Conservation (phyloP, 2,113 vertebrate species). For the Eublepharis macularius region DNA sequence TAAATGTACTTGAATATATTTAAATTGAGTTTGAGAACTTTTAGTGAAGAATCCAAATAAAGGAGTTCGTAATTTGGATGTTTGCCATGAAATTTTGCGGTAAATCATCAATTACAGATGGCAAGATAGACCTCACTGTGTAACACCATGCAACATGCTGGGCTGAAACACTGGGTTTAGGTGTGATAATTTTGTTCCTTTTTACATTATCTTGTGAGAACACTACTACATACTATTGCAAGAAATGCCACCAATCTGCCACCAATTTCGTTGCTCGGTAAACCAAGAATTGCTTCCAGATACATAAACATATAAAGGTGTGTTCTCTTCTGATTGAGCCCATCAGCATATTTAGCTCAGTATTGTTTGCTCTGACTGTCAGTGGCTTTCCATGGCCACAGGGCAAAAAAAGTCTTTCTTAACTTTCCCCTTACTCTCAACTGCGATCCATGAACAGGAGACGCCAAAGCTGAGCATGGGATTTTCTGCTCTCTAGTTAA, state of each 20-base stretch:
- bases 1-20: not conserved
- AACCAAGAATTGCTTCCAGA: not conserved
- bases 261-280: constrained; percentile 14
- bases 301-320: too few species aligned
- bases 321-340: too few species aligned
- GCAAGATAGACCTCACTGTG: too few species aligned
- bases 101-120: too few species aligned
- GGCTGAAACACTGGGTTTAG: not conserved
- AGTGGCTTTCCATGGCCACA: too few species aligned
- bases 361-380: too few species aligned
- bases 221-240: not conserved
- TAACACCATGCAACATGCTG: too few species aligned
- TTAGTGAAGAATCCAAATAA: not conserved
- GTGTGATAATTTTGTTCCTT: not conserved
- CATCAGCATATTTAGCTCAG: too few species aligned
- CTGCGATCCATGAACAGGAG: too few species aligned
- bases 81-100: not conserved
- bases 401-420: too few species aligned
- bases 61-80: not conserved
- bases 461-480: too few species aligned
- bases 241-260: not conserved
- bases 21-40: not conserved
- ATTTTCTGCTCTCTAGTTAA: not conserved
- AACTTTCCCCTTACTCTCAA: too few species aligned
- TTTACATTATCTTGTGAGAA: not conserved